phyloP scores from a whole-genome alignment of 2,888 invertebrate genomes.

The Saturnia japonica region DNA sequence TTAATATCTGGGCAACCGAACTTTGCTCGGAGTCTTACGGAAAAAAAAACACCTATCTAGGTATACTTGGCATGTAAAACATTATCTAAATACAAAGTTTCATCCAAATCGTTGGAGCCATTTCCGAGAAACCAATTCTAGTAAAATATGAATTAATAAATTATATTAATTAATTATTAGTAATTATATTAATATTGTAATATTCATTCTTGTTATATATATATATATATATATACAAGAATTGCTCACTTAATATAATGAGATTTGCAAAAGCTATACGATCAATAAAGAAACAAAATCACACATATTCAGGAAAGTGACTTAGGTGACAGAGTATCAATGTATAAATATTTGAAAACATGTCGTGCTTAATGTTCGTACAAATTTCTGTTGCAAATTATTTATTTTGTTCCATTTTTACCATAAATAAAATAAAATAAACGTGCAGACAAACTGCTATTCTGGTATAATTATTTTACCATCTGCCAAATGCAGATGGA shows the following conservation, averaged over 20 bases:
- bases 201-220: background rate
- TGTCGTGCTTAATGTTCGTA: background rate
- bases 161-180: no score
- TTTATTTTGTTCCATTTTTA: background rate
- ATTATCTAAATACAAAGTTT: no score
- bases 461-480: constrained; percentile 38
- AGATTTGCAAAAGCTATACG: background rate
- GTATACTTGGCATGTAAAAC: no score
- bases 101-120: no score
- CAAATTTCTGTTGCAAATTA: background rate
- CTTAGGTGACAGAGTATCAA: background rate
- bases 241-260: no score
- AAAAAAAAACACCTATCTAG: no score
- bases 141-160: no score
- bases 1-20: no score
- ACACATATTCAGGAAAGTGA: background rate
- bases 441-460: constrained; percentile 30
- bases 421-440: background rate
- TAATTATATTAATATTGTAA: no score
- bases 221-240: no score
- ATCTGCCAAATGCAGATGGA: constrained; percentile 32
- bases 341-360: background rate
- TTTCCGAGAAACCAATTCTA: no score
- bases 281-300: background rate
- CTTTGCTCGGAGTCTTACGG: no score